These are phyloP conservation scores for Morpho achilles DNA, from an alignment of 2,888 invertebrate species.

Conservation along the genomic window DNA sequence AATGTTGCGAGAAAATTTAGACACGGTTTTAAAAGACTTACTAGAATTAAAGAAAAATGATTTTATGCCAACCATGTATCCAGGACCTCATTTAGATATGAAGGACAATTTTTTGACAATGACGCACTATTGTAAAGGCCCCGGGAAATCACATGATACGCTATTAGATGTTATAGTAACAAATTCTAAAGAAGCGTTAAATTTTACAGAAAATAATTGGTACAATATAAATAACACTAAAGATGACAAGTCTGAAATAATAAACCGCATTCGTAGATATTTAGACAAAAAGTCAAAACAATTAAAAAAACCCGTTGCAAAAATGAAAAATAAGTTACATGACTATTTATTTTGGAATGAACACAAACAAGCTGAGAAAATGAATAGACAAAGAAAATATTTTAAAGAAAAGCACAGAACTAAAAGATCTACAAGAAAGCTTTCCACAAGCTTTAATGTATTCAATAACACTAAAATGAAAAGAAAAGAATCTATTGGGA, in stretches of 20 bases:
- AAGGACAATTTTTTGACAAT: slow-evolving; percentile 46
- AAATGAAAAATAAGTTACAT: slow-evolving; percentile 37
- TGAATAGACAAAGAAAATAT: slow-evolving; percentile 28
- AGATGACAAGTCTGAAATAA: slow-evolving; percentile 43
- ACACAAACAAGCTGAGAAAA: slow-evolving; percentile 22
- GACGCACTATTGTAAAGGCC: slow-evolving; percentile 19
- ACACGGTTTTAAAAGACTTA: slow-evolving; percentile 83
- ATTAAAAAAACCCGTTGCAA: slow-evolving; percentile 37
- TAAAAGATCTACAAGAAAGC: slow-evolving; percentile 32
- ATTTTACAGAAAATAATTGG: slow-evolving; percentile 31
- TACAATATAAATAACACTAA: slow-evolving; percentile 29
- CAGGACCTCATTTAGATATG: slow-evolving; percentile 55
- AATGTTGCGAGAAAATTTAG: slow-evolving; percentile 90
- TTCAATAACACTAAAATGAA: slow-evolving; percentile 16
- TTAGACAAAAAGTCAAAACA: slow-evolving; percentile 47
- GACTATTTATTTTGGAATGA: slow-evolving; percentile 30
- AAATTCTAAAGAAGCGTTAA: slow-evolving; percentile 32
- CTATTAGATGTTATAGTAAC: slow-evolving; percentile 34
- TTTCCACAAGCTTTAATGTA: background rate
- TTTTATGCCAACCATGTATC: slow-evolving; percentile 47
- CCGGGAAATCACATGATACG: slow-evolving; percentile 19
- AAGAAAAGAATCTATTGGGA: slow-evolving; percentile 22
- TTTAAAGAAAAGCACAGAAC: slow-evolving; percentile 22
- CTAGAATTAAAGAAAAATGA: slow-evolving; percentile 76
- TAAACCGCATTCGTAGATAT: slow-evolving; percentile 60